phyloP scores from a whole-genome alignment of 2,797 vertebrate species.

The Rhyacichthys aspro region DNA sequence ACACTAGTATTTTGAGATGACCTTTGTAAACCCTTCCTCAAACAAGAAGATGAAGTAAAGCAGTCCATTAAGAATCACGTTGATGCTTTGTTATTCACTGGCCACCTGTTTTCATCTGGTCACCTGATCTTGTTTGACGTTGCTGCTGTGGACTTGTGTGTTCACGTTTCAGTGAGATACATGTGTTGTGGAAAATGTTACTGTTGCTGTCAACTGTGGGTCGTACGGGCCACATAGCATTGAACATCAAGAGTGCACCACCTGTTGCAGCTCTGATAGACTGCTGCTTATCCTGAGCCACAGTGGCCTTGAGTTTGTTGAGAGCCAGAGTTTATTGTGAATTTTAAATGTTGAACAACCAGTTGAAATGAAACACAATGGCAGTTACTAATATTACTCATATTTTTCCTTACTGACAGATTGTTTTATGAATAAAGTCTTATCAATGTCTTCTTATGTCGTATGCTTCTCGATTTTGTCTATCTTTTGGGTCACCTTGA shows the following conservation, averaged over 20 bases:
- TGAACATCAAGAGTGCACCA: constrained; percentile 13
- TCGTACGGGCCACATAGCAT: constrained; percentile 2
- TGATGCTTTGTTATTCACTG: not conserved
- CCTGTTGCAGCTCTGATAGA: constrained; percentile 25
- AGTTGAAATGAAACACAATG: not conserved
- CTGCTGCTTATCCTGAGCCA: not conserved
- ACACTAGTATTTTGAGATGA: constrained; percentile 53
- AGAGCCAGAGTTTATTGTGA: constrained; percentile 25
- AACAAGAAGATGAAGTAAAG: not conserved
- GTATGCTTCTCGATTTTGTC: not conserved
- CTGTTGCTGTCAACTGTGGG: constrained; percentile 24
- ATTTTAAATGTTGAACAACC: constrained; percentile 5
- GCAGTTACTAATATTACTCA: not conserved
- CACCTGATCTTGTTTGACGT: constrained; percentile 9
- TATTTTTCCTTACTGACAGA: not conserved
- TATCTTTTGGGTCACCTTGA: constrained; percentile 50
- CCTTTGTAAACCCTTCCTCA: constrained; percentile 6
- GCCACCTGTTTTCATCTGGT: not conserved
- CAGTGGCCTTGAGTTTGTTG: constrained; percentile 24
- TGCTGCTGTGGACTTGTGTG: constrained; percentile 6
- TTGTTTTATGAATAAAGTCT: constrained; percentile 2
- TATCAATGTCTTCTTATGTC: not conserved
- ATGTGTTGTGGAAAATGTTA: constrained; percentile 41
- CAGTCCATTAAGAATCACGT: not conserved
- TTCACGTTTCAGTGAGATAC: constrained; percentile 13